phyloP scores from a whole-genome alignment of 2,888 invertebrate genomes.

The Sphaerophoria rueppellii region DNA sequence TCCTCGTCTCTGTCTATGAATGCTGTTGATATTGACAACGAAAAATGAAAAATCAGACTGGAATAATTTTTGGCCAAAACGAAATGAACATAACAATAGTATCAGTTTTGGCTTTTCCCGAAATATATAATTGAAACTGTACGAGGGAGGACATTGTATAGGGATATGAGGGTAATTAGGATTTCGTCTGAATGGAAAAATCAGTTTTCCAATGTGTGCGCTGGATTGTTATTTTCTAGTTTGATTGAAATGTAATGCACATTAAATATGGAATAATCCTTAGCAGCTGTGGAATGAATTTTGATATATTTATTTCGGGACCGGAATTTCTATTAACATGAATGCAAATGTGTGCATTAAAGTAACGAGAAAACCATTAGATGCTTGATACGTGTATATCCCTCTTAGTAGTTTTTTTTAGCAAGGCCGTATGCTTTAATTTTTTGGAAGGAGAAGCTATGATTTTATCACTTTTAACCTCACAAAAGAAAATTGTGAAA shows the following conservation, averaged over 20 bases:
- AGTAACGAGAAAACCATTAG: too few relatives aligned
- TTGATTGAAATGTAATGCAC: background rate
- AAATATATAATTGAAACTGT: slow-evolving; percentile 47
- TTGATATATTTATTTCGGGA: background rate
- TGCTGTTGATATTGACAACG: background rate
- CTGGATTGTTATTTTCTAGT: slow-evolving; percentile 19
- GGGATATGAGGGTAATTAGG: background rate
- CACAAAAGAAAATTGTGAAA: too few relatives aligned
- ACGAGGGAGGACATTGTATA: background rate
- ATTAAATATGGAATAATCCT: slow-evolving; percentile 18
- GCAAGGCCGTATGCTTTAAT: too few relatives aligned
- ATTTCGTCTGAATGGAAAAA: slow-evolving; percentile 1
- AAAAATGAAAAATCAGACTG: slow-evolving; percentile 38
- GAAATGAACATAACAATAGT: slow-evolving; percentile 28
- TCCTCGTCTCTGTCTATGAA: background rate
- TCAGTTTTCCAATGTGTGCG: background rate
- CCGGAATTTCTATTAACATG: background rate
- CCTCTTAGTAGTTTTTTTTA: too few relatives aligned
- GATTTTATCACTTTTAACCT: too few relatives aligned
- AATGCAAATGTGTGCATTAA: slow-evolving; percentile 1
- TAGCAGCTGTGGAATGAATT: background rate
- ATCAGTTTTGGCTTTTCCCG: background rate
- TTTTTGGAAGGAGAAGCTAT: too few relatives aligned
- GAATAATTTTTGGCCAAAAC: slow-evolving; percentile 37
- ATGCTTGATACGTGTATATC: too few relatives aligned